phyloP scores from a whole-genome alignment of 2,888 invertebrate genomes.

The Mesorhabditis spiculigera region DNA sequence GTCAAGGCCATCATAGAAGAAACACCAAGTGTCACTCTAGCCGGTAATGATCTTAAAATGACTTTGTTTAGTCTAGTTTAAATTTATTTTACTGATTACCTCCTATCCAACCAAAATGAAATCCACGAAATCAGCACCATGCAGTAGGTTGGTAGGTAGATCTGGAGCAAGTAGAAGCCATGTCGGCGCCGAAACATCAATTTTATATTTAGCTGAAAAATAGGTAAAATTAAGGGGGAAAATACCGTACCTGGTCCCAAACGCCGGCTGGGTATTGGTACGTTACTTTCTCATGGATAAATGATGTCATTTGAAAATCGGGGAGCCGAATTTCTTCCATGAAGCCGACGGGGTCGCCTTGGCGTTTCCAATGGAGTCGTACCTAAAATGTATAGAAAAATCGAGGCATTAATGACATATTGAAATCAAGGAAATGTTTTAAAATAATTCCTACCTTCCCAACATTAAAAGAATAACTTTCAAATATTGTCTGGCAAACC shows the following conservation, averaged over 20 bases:
- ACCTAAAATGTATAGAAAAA: slow-evolving; percentile 25
- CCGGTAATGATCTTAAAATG: slow-evolving; percentile 34
- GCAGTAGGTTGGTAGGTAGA: slow-evolving; percentile 57
- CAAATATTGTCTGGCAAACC: slow-evolving; percentile 55
- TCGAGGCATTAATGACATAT: not conserved
- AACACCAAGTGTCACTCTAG: slow-evolving; percentile 51
- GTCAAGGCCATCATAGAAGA: slow-evolving; percentile 57
- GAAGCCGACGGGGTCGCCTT: slow-evolving; percentile 49
- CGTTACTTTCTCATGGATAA: slow-evolving; percentile 48
- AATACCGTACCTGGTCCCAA: slow-evolving; percentile 52
- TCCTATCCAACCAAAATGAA: slow-evolving; percentile 56
- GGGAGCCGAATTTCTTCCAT: slow-evolving; percentile 50
- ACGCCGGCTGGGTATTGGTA: slow-evolving; percentile 57
- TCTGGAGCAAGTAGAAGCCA: slow-evolving; percentile 57
- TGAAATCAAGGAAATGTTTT: not conserved
- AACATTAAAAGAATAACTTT: slow-evolving; percentile 57
- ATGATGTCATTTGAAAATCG: slow-evolving; percentile 46
- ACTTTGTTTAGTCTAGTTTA: not conserved
- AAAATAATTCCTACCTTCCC: slow-evolving; percentile 37
- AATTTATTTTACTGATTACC: slow-evolving; percentile 13
- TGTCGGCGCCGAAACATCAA: slow-evolving; percentile 52
- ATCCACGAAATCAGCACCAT: slow-evolving; percentile 59
- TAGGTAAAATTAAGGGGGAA: not conserved
- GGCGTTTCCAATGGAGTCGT: slow-evolving; percentile 53
- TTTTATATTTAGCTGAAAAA: slow-evolving; percentile 53